phyloP scores from a whole-genome alignment of 2,113 vertebrate genomes.

The Tor tambroides region DNA sequence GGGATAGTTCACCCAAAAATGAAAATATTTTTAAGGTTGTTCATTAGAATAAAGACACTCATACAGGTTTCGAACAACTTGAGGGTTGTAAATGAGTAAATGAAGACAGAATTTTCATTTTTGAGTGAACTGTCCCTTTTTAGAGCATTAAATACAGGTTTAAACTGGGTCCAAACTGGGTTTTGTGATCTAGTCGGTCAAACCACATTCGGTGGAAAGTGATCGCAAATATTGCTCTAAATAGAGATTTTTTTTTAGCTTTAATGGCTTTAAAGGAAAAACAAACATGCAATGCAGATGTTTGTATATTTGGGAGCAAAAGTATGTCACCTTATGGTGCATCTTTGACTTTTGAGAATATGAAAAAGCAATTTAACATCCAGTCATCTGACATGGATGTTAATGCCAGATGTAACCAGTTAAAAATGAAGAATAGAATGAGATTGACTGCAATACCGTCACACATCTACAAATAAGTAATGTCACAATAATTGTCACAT shows the following conservation, averaged over 20 bases:
- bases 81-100: no score
- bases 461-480: neutral
- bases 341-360: neutral
- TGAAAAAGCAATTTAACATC: neutral
- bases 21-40: no score
- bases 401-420: neutral
- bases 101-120: no score
- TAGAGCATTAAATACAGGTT: no score
- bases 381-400: neutral
- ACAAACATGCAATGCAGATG: neutral
- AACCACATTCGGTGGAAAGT: neutral
- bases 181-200: neutral
- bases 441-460: neutral
- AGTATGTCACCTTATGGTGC: neutral
- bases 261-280: neutral
- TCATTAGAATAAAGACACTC: no score
- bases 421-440: neutral
- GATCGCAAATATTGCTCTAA: neutral
- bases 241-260: neutral
- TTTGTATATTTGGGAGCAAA: neutral
- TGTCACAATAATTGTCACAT: conserved; percentile 12
- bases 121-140: no score
- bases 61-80: no score
- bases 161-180: neutral
- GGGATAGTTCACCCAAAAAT: no score